Evolutionary conservation across 2,888 invertebrate species (phyloP).

Genomic region (Drosophila algonquin): DNA sequence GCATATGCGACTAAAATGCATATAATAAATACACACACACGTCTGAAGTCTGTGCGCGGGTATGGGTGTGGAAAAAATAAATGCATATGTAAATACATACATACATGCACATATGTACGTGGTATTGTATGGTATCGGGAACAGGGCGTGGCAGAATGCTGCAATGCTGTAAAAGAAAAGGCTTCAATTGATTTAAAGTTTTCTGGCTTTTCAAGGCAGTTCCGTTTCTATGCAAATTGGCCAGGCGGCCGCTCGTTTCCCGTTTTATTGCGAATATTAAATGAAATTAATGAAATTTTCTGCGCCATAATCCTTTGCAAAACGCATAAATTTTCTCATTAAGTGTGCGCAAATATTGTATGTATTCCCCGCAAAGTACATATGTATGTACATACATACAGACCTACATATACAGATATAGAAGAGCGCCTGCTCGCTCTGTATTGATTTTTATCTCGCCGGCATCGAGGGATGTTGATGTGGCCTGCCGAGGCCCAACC

Average conservation of each 20-base stretch:
- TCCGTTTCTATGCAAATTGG: slow-evolving; percentile 71
- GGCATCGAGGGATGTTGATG: slow-evolving; percentile 69
- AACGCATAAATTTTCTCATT: slow-evolving; percentile 79
- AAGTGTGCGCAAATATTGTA: slow-evolving; percentile 62
- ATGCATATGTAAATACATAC: not conserved
- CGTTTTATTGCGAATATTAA: slow-evolving; percentile 79
- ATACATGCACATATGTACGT: not conserved
- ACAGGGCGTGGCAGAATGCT: slow-evolving; percentile 51
- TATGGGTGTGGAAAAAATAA: slow-evolving; percentile 1
- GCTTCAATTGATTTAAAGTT: slow-evolving; percentile 72
- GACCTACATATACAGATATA: slow-evolving; percentile 13
- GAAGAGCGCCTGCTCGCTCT: slow-evolving; percentile 36
- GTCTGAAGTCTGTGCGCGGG: not conserved
- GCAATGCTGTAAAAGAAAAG: slow-evolving; percentile 26
- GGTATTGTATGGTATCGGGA: slow-evolving; percentile 4
- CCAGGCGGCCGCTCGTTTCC: slow-evolving; percentile 28
- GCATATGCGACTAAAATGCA: slow-evolving; percentile 47
- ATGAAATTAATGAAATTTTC: slow-evolving; percentile 81
- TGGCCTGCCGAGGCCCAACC: slow-evolving; percentile 48
- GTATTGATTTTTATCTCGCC: slow-evolving; percentile 76
- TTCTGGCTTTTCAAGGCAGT: slow-evolving; percentile 26
- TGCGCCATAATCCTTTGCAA: slow-evolving; percentile 79
- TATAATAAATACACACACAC: slow-evolving; percentile 22
- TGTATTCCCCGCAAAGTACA: slow-evolving; percentile 43
- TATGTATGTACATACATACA: slow-evolving; percentile 19